Evolutionary conservation across 2,113 vertebrate species (phyloP).

Genomic region (Sisor rabdophorus): DNA sequence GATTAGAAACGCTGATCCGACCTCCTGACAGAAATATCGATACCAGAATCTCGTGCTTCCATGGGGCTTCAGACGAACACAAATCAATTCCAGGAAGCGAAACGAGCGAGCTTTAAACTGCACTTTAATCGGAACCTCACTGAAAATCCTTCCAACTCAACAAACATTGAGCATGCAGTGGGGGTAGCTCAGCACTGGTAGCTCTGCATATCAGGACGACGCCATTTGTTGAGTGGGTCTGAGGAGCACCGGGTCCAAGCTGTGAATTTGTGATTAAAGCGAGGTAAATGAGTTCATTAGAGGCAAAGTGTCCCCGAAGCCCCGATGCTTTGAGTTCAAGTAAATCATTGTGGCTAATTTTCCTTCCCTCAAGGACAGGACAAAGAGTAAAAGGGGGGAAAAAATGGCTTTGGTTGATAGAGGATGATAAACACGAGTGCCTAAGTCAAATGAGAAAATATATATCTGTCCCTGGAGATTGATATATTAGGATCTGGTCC

Average conservation of each 20-base stretch:
- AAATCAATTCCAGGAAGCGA: constrained; percentile 6
- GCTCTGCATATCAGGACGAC: constrained; percentile 31
- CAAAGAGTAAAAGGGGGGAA: constrained; percentile 18
- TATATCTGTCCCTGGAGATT: constrained; percentile 20
- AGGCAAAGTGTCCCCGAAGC: constrained; percentile 43
- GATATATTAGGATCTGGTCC: constrained; percentile 42
- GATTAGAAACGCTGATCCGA: not conserved
- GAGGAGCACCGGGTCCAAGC: constrained; percentile 40
- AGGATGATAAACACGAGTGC: constrained; percentile 34
- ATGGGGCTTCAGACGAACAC: constrained; percentile 5
- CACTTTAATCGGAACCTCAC: constrained; percentile 5
- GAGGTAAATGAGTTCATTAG: constrained; percentile 54
- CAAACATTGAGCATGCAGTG: not conserved
- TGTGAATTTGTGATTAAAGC: constrained; percentile 55
- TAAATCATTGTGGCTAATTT: constrained; percentile 53
- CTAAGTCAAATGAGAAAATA: constrained; percentile 24
- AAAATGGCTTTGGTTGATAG: constrained; percentile 21
- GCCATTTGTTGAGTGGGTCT: constrained; percentile 27
- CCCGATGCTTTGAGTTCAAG: constrained; percentile 40
- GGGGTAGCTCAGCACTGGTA: not conserved
- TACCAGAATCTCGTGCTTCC: constrained; percentile 2
- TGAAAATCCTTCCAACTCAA: constrained; percentile 26
- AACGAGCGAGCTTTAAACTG: constrained; percentile 15
- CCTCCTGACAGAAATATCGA: constrained; percentile 10
- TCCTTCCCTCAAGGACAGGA: constrained; percentile 44